Conservation (phyloP, 2,113 vertebrate genomes). For the Microtus ochrogaster region DNA sequence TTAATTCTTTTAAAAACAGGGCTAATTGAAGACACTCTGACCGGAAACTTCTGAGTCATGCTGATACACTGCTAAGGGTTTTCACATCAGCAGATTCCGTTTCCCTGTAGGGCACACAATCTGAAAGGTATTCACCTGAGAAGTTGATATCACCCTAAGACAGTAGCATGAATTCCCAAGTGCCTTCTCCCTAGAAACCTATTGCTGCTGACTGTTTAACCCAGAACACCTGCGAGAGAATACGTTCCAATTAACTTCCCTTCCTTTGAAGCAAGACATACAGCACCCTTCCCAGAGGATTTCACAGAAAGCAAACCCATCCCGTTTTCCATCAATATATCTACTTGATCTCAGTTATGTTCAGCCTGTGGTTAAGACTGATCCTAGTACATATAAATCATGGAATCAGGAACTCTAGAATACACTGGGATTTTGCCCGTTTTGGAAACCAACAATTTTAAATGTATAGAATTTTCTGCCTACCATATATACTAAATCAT, state of each 20-base stretch:
- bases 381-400: conserved; percentile 52
- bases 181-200: conserved; percentile 27
- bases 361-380: conserved; percentile 46
- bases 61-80: conserved; percentile 60
- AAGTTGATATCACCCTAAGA: conserved; percentile 65
- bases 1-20: conserved; percentile 73
- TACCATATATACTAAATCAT: conserved; percentile 21
- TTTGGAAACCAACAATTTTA: conserved; percentile 57
- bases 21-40: conserved; percentile 72
- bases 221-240: conserved; percentile 64
- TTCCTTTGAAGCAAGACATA: not conserved
- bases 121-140: conserved; percentile 62
- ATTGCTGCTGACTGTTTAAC: conserved; percentile 57
- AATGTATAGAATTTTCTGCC: conserved; percentile 53
- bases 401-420: conserved; percentile 36
- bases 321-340: not conserved
- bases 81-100: conserved; percentile 58
- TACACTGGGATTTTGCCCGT: conserved; percentile 44
- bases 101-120: conserved; percentile 52
- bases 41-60: conserved; percentile 28
- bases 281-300: not conserved
- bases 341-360: not conserved
- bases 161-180: conserved; percentile 60
- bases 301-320: not conserved
- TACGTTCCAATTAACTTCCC: not conserved